phyloP scores from a whole-genome alignment of 2,888 invertebrate genomes.

The Aproaerema taeniolella region DNA sequence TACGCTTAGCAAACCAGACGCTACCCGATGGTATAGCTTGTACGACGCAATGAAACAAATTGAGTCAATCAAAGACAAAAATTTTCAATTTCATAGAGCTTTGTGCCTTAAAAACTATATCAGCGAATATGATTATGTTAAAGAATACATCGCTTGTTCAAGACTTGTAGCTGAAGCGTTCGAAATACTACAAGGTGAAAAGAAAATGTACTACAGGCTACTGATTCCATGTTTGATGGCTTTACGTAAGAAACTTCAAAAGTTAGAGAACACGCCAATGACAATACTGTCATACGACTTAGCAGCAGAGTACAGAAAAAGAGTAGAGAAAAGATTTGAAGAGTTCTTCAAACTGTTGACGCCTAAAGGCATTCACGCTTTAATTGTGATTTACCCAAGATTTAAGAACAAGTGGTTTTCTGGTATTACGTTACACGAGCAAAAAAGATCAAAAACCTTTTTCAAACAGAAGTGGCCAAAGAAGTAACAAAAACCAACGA shows the following conservation, averaged over 20 bases:
- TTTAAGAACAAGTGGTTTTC: background rate
- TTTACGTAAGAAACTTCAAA: background rate
- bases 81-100: background rate
- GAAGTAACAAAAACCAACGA: background rate
- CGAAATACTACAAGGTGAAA: background rate
- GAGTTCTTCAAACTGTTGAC: background rate
- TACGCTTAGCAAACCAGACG: conserved; percentile 17
- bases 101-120: background rate
- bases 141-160: background rate
- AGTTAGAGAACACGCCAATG: background rate
- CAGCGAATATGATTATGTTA: background rate
- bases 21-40: conserved; percentile 20
- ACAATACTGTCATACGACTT: background rate
- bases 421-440: background rate
- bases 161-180: background rate
- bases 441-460: too few species aligned
- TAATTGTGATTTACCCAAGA: background rate
- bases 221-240: background rate
- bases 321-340: background rate
- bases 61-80: background rate
- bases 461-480: background rate
- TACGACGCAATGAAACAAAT: background rate
- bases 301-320: background rate
- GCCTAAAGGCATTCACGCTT: background rate
- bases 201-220: background rate